phyloP scores from a whole-genome alignment of 2,113 vertebrate genomes.

The Sprattus sprattus region DNA sequence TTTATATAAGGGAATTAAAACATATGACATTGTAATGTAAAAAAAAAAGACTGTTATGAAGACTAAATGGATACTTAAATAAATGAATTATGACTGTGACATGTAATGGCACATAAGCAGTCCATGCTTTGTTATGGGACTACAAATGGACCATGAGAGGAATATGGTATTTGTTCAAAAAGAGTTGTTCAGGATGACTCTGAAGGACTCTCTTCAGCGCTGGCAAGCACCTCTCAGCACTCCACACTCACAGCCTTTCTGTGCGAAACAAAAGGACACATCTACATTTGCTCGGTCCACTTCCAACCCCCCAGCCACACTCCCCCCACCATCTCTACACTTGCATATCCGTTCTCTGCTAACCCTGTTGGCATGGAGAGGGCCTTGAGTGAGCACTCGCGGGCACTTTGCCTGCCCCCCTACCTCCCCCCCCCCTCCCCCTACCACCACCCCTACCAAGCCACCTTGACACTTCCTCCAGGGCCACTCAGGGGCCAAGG shows the following conservation, averaged over 20 bases:
- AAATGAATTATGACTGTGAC: neutral
- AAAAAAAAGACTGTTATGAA: neutral
- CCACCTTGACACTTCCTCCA: conserved; percentile 24
- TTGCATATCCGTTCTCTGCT: neutral
- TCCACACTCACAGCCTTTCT: neutral
- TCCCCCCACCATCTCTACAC: neutral
- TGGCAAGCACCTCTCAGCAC: neutral
- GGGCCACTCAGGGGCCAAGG: conserved; percentile 40
- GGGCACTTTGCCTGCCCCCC: neutral
- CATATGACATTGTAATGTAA: neutral
- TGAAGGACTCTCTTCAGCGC: neutral
- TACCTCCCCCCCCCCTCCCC: neutral
- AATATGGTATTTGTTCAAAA: neutral
- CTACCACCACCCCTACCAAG: neutral
- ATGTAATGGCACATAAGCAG: neutral
- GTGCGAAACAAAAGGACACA: neutral
- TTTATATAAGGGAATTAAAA: neutral
- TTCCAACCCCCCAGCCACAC: neutral
- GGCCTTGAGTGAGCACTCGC: neutral
- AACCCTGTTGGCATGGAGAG: neutral
- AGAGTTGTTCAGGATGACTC: neutral
- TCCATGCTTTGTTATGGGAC: neutral
- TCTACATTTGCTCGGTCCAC: neutral
- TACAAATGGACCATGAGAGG: neutral
- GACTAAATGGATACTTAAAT: neutral